These are phyloP conservation scores for Paracanthobrama guichenoti DNA, from an alignment of 2,113 vertebrate genomes.

Conservation along the genomic window DNA sequence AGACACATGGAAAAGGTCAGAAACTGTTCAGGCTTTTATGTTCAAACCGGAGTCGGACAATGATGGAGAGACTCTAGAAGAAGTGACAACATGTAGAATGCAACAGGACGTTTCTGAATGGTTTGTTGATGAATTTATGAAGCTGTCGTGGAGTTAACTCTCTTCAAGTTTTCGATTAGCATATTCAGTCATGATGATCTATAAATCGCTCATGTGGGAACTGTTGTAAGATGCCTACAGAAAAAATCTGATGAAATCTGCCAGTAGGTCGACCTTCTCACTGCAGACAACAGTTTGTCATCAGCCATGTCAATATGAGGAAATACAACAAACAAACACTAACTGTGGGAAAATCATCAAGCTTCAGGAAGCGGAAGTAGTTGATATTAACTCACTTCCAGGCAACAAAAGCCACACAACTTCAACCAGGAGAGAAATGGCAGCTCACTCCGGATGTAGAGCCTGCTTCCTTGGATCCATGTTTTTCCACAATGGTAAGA, in stretches of 20 bases:
- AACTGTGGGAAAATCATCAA: slow-evolving; percentile 53
- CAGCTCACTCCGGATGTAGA: slow-evolving; percentile 14
- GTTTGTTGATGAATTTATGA: too few relatives aligned
- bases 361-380: slow-evolving; percentile 55
- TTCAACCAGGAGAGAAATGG: neutral
- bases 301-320: slow-evolving; percentile 46
- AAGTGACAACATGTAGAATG: too few relatives aligned
- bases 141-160: too few relatives aligned
- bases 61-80: too few relatives aligned
- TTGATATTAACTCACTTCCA: slow-evolving; percentile 54
- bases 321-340: slow-evolving; percentile 52
- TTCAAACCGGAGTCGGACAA: too few relatives aligned
- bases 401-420: slow-evolving; percentile 8
- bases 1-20: too few relatives aligned
- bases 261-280: neutral
- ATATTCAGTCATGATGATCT: too few relatives aligned
- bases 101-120: too few relatives aligned
- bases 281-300: slow-evolving; percentile 31
- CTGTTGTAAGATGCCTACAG: too few relatives aligned
- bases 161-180: too few relatives aligned
- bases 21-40: too few relatives aligned
- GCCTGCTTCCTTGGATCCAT: slow-evolving; percentile 1
- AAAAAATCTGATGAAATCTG: neutral
- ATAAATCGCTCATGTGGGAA: too few relatives aligned
- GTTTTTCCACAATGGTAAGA: neutral